Percentiles rank a stretch among this genome's conserved stretches.
Evolutionary conservation across 2,113 vertebrate genomes (phyloP).

Genomic region (Megatriorchis doriae): DNA sequence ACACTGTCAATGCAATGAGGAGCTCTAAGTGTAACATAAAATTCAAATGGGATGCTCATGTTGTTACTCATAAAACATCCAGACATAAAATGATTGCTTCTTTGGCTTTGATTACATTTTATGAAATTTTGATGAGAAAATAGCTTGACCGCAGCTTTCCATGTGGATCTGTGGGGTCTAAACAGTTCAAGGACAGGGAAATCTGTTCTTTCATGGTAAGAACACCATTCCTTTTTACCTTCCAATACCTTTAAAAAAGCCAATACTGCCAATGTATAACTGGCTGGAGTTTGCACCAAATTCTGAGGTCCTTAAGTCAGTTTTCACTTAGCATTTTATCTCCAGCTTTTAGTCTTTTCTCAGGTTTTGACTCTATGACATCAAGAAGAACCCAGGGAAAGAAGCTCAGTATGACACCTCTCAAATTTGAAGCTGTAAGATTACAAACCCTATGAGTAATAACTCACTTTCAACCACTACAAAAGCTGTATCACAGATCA

Average conservation of each 20-base stretch:
- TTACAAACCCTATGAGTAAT: constrained; percentile 12
- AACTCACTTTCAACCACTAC: constrained; percentile 23
- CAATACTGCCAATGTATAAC: not conserved
- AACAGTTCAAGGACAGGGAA: not conserved
- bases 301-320: not conserved
- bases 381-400: not conserved
- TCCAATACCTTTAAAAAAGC: not conserved
- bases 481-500: constrained; percentile 25
- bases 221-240: not conserved
- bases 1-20: constrained; percentile 5
- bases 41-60: constrained; percentile 49
- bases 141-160: not conserved
- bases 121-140: constrained; percentile 5
- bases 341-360: not conserved
- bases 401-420: not conserved
- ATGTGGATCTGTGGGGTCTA: not conserved
- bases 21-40: constrained; percentile 58
- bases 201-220: not conserved
- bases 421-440: not conserved
- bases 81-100: constrained; percentile 23
- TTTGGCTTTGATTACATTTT: constrained; percentile 19
- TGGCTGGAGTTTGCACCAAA: not conserved
- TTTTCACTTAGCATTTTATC: not conserved
- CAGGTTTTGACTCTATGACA: not conserved
- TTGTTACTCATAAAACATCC: constrained; percentile 40